phyloP scores from a whole-genome alignment of 2,113 vertebrate species.

The Oenanthe oenanthe region DNA sequence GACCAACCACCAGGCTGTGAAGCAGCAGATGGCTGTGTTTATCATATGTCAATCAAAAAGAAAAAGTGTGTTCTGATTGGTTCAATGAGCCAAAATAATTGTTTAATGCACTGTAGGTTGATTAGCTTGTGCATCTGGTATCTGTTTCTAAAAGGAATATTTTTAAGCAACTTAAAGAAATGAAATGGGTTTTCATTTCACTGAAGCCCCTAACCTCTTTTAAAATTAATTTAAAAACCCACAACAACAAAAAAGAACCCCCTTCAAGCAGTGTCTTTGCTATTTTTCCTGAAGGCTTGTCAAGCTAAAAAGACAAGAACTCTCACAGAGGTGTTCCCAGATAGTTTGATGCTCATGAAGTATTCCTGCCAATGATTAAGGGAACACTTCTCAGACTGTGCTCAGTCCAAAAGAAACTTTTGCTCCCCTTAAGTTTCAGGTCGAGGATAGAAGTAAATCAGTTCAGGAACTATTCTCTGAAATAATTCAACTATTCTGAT shows the following conservation, averaged over 20 bases:
- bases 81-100: constrained; percentile 75
- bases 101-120: constrained; percentile 72
- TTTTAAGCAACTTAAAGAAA: constrained; percentile 44
- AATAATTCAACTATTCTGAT: not conserved
- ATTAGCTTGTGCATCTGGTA: constrained; percentile 67
- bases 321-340: not conserved
- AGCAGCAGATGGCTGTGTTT: constrained; percentile 74
- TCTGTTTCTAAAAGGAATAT: constrained; percentile 44
- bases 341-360: not conserved
- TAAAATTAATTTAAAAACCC: not conserved
- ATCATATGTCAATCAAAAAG: constrained; percentile 70
- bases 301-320: not conserved
- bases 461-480: not conserved
- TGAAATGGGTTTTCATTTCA: not conserved
- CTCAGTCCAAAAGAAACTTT: not conserved
- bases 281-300: not conserved
- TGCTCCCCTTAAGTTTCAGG: not conserved
- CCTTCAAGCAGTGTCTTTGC: not conserved
- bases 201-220: not conserved
- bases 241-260: not conserved
- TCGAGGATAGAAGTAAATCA: not conserved
- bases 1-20: constrained; percentile 48
- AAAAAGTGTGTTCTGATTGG: constrained; percentile 67
- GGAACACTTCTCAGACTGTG: not conserved
- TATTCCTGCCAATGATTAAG: not conserved